These are phyloP conservation scores for Botia almorhae DNA, from an alignment of 2,797 vertebrate genomes.

Conservation along the genomic window DNA sequence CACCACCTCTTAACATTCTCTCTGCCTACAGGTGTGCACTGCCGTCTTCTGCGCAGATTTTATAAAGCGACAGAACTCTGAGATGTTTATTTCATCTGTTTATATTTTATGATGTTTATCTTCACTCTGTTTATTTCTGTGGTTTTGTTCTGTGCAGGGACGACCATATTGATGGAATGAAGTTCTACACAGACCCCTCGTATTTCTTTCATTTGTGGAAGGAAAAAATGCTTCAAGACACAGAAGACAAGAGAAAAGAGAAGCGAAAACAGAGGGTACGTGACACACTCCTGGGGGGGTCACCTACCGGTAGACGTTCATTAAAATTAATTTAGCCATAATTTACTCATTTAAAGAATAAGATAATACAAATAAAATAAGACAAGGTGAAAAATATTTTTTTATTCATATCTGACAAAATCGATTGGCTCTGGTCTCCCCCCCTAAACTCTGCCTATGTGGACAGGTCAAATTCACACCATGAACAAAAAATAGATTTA, in stretches of 20 bases:
- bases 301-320: no score
- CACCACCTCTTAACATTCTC: conserved; percentile 85
- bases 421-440: no score
- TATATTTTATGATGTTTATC: neutral
- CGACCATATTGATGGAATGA: conserved; percentile 86
- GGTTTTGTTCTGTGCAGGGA: conserved; percentile 74
- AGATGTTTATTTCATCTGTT: neutral
- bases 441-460: no score
- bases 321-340: no score
- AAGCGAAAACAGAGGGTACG: conserved; percentile 84
- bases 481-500: no score
- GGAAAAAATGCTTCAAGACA: conserved; percentile 93
- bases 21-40: conserved; percentile 82
- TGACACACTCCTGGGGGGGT: neutral
- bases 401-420: no score
- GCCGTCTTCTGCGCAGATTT: neutral
- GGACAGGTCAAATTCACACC: no score
- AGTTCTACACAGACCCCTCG: conserved; percentile 90
- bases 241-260: conserved; percentile 90
- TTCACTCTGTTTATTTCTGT: neutral
- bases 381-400: no score
- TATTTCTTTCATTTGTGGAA: conserved; percentile 96
- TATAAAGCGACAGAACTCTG: neutral
- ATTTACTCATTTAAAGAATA: no score
- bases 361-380: no score